Conservation (phyloP, 2,888 invertebrate genomes). For the Cepaea hortensis region DNA sequence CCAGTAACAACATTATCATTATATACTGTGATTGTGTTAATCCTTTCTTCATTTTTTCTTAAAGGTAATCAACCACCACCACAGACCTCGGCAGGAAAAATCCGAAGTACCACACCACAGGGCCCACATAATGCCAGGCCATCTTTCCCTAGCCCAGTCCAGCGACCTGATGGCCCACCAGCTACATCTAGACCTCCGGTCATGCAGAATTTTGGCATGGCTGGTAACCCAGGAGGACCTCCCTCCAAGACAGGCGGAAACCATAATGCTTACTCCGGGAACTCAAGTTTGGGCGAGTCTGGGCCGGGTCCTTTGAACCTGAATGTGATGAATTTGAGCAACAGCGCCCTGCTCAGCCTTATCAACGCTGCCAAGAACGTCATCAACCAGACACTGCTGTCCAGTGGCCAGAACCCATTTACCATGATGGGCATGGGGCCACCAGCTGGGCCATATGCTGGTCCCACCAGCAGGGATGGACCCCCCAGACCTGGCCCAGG, state of each 20-base stretch:
- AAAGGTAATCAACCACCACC: no score
- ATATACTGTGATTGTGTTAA: no score
- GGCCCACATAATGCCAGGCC: slow-evolving; percentile 41
- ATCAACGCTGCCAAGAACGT: slow-evolving; percentile 31
- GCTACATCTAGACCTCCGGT: slow-evolving; percentile 25
- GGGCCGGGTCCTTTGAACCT: slow-evolving; percentile 17
- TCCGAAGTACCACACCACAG: slow-evolving; percentile 52
- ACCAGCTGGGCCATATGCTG: not conserved
- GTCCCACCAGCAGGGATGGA: slow-evolving; percentile 12
- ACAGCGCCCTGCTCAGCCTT: slow-evolving; percentile 26
- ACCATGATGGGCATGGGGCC: slow-evolving; percentile 26
- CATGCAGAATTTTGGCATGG: not conserved
- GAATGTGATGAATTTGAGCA: slow-evolving; percentile 30
- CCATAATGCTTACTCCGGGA: not conserved
- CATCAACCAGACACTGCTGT: slow-evolving; percentile 22
- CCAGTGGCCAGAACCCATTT: slow-evolving; percentile 31
- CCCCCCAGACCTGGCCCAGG: not conserved
- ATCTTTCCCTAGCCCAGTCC: slow-evolving; percentile 67
- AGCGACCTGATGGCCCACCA: slow-evolving; percentile 58
- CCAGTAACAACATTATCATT: no score
- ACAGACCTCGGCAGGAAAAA: no score
- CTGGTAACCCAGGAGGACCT: not conserved
- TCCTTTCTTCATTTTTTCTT: no score
- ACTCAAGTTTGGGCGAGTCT: not conserved
- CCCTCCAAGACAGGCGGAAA: not conserved